A percentile compares a stretch with the other conserved stretches of the same genome.
phyloP scores from a whole-genome alignment of 2,113 vertebrate species.

The Henicopernis longicauda region DNA sequence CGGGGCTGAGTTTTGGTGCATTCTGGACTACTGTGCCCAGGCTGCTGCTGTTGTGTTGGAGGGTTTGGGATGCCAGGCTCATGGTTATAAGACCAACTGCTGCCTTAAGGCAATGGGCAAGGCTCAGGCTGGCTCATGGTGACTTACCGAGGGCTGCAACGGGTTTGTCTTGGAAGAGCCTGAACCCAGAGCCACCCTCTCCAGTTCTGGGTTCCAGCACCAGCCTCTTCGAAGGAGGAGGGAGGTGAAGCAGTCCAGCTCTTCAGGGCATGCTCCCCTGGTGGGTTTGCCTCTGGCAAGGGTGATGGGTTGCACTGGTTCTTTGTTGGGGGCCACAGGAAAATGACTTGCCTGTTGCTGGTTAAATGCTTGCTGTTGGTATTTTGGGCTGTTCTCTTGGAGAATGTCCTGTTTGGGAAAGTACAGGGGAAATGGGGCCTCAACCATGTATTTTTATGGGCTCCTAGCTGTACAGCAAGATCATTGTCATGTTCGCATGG shows the following conservation, averaged over 20 bases:
- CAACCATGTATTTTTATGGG: neutral
- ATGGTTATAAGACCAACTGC: neutral
- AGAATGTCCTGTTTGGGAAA: neutral
- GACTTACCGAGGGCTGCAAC: neutral
- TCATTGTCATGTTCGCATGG: accelerated
- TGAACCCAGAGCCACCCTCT: no score
- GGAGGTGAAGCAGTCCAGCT: no score
- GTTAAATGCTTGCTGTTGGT: neutral
- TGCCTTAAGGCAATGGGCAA: neutral
- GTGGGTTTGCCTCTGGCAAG: neutral
- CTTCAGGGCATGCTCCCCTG: no score
- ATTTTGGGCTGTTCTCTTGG: neutral
- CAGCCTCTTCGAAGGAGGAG: no score
- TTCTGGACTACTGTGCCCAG: no score
- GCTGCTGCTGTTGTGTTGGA: no score
- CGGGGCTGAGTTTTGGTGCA: accelerated
- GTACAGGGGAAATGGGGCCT: accelerated
- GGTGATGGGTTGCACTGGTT: accelerated
- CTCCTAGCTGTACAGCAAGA: neutral
- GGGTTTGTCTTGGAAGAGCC: neutral
- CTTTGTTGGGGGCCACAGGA: neutral
- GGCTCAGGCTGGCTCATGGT: accelerated
- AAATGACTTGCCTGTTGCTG: neutral
- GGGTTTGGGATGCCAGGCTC: neutral
- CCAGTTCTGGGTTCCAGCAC: neutral